Evolutionary conservation across 1,140 invertebrate species (phyloP).

Genomic region (Eupeodes corollae): DNA sequence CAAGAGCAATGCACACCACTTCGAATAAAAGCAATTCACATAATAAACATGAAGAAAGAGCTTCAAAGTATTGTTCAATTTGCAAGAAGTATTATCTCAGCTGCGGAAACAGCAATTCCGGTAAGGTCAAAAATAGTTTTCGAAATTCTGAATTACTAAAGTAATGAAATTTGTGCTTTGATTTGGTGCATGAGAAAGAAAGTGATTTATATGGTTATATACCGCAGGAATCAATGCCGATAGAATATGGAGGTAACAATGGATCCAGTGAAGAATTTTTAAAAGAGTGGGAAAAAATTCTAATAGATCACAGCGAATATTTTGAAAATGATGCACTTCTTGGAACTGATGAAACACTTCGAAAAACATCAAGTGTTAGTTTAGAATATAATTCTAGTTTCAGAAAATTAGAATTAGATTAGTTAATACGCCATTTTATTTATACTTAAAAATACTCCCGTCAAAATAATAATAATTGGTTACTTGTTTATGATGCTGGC

Average conservation of each 20-base stretch:
- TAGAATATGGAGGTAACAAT: slow-evolving; percentile 45
- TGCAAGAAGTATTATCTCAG: slow-evolving; percentile 36
- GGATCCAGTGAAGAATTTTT: slow-evolving; percentile 37
- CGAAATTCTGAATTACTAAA: too few species aligned
- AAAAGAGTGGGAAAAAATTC: slow-evolving; percentile 43
- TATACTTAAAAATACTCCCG: too few species aligned
- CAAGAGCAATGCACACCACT: slow-evolving; percentile 26
- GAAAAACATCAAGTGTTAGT: slow-evolving; percentile 9
- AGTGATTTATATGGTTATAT: slow-evolving; percentile 39
- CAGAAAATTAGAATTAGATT: slow-evolving; percentile 34
- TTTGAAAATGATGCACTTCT: slow-evolving; percentile 42
- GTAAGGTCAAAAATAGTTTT: slow-evolving; percentile 19
- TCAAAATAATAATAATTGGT: too few species aligned
- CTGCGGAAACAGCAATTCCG: slow-evolving; percentile 40
- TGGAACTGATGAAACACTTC: slow-evolving; percentile 43
- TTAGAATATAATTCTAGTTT: slow-evolving; percentile 20
- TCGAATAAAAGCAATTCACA: slow-evolving; percentile 21
- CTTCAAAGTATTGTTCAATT: slow-evolving; percentile 40
- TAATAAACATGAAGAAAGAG: slow-evolving; percentile 35
- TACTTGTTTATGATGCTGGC: too few species aligned
- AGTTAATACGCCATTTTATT: too few species aligned
- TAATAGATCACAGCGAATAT: slow-evolving; percentile 37
- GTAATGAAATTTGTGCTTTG: slow-evolving; percentile 9
- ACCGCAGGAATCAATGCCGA: slow-evolving; percentile 41
- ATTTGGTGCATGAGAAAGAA: slow-evolving; percentile 38